Percentiles rank a stretch among this genome's conserved stretches.
Evolutionary conservation across 2,113 vertebrate species (phyloP).

Genomic region (Cepphus grylle): DNA sequence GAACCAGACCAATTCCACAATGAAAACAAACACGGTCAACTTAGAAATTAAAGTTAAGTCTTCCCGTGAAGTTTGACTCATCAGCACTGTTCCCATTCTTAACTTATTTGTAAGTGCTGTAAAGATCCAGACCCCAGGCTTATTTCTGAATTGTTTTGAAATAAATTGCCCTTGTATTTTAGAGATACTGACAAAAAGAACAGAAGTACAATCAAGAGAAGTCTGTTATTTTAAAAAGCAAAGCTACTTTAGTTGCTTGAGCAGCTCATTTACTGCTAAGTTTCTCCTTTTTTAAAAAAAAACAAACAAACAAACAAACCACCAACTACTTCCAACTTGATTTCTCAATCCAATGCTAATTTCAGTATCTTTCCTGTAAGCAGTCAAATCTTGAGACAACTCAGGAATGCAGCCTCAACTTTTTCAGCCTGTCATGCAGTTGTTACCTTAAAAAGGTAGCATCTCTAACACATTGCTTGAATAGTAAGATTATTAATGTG

Average conservation of each 20-base stretch:
- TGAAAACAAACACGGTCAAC: neutral
- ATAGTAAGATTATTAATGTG: neutral
- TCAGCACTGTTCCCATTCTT: neutral
- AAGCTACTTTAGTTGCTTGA: neutral
- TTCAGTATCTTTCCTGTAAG: neutral
- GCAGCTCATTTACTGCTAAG: neutral
- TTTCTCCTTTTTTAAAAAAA: neutral
- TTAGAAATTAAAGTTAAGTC: neutral
- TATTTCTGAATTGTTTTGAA: neutral
- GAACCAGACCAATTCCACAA: neutral
- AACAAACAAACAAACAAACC: neutral
- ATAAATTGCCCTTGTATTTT: neutral
- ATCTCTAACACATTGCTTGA: fast-evolving
- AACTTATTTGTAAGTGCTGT: neutral
- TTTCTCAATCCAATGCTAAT: neutral
- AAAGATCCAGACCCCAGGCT: neutral
- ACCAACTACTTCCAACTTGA: neutral
- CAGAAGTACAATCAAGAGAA: neutral
- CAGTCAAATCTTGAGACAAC: neutral
- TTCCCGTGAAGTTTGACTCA: neutral
- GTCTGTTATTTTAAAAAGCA: neutral
- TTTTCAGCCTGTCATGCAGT: neutral
- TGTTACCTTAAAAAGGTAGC: neutral
- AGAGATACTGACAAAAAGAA: neutral
- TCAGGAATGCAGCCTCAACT: neutral